Base-by-base conservation (phyloP, 2,888 invertebrate genomes). In the Heteromurus nitidus region DNA sequence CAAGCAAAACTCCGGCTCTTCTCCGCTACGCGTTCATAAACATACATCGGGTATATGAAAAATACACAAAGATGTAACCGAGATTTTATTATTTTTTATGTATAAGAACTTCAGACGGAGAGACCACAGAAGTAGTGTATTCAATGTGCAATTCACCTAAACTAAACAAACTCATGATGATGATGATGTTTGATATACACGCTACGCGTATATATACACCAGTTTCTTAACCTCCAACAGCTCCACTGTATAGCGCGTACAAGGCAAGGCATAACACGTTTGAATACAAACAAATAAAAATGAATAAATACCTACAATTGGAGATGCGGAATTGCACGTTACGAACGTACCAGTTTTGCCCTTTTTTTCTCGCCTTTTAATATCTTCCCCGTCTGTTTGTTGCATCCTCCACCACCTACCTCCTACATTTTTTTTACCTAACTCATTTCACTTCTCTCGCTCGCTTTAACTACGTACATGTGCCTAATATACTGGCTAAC, bases 341-440 rank as follows among this genome's bases (percentile, higher is more conserved):
- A 9, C 36, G 13, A 13, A n/a, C 36, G 50, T 73, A 73, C 73
- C 73, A 31, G 73, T 73, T 73, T 64, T 67, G 50, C 73, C 28
- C 75, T 58, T 67, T 74, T 67, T 75, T 50, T 75, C 75, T 65
- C 75, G 67, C 67, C 75, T 75, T 67, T 65, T 74, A 73, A 73
- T 62, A 20, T 55, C 65, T 58, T 58, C 58, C 75, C 65, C 58
- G 53, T 55, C 42, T 26, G 42, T 26, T 47, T 44, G n/a, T n/a
- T 24, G 13, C n/a, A 28, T 18, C 47, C 16, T 67, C 67, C 24
- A 28, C 28, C 47, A 28, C 67, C 50, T 44, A 36, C 28, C 13
- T 47, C 24, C 24, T 13, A 13, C 7, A 3, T 44, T 42, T 13
- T 65, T 16, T 44, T 42, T 44, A 22, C 7, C 36, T 36, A 5